Conservation (phyloP, 2,113 vertebrate species). For the Festucalex cinctus region DNA sequence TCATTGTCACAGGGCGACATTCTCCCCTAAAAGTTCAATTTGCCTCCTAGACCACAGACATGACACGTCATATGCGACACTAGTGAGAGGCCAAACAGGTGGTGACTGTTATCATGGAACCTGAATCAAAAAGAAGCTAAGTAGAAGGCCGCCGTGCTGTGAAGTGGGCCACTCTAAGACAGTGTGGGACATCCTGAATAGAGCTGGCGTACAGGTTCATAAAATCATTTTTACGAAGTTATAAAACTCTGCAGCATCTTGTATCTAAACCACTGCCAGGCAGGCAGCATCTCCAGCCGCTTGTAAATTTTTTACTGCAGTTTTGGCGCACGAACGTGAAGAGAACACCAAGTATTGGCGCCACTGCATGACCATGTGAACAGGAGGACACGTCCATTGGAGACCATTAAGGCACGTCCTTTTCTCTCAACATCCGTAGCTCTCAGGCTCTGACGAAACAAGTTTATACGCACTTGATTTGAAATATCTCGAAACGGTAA, state of each 20-base stretch:
- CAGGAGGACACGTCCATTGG: conserved; percentile 57
- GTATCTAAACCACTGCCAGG: conserved; percentile 36
- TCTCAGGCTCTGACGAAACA: conserved; percentile 37
- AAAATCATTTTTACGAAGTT: conserved; percentile 54
- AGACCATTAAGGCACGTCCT: conserved; percentile 71
- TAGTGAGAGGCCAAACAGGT: conserved; percentile 38
- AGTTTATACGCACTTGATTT: conserved; percentile 48
- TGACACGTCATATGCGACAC: conserved; percentile 33
- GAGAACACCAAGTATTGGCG: conserved; percentile 26
- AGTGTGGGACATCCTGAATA: conserved; percentile 51
- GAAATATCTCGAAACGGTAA: conserved; percentile 41
- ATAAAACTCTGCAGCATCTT: conserved; percentile 56
- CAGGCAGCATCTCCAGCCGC: conserved; percentile 29
- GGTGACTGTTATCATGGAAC: conserved; percentile 57
- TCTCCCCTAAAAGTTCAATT: conserved; percentile 18
- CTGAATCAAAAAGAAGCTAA: conserved; percentile 63
- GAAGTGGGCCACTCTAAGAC: conserved; percentile 43
- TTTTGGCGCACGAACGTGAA: conserved; percentile 49
- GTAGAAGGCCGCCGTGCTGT: conserved; percentile 60
- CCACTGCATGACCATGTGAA: conserved; percentile 19
- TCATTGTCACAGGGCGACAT: conserved; percentile 26
- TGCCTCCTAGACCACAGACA: conserved; percentile 14
- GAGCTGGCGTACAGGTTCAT: conserved; percentile 30
- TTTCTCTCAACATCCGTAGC: conserved; percentile 47
- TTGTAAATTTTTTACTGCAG: conserved; percentile 40